Evolutionary conservation across 2,797 vertebrate species (phyloP).

Genomic region (Tokudaia tokunoshimensis): DNA sequence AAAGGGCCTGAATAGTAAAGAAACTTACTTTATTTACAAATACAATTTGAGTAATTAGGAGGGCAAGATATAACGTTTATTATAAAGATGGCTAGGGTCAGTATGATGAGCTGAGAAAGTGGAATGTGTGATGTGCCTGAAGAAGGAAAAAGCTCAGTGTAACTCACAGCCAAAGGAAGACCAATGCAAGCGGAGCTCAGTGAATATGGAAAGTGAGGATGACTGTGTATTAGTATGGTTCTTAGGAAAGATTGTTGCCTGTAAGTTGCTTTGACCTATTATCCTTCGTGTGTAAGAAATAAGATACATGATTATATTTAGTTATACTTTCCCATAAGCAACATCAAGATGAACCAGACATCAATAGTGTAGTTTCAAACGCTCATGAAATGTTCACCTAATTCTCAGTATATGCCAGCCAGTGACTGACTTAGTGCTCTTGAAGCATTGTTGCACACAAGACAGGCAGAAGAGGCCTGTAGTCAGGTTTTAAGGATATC

Average conservation of each 20-base stretch:
- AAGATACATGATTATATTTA: neutral
- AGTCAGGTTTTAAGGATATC: neutral
- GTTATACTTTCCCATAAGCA: neutral
- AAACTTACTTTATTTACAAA: neutral
- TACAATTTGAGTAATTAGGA: neutral
- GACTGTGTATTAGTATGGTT: neutral
- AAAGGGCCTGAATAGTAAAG: neutral
- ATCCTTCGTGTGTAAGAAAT: neutral
- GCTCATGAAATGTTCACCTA: neutral
- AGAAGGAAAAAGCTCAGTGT: neutral
- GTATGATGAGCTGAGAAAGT: neutral
- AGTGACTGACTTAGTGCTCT: neutral
- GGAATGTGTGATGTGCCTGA: neutral
- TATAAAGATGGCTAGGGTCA: neutral
- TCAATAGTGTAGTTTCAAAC: neutral
- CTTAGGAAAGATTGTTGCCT: neutral
- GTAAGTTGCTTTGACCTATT: conserved; percentile 3
- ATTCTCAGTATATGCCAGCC: neutral
- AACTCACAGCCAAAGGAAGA: neutral
- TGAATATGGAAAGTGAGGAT: neutral
- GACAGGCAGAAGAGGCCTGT: neutral
- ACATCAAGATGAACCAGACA: neutral
- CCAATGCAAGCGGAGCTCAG: neutral
- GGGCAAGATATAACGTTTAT: neutral
- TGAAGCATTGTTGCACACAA: neutral